Evolutionary conservation across 23 tunicate genomes (phyloP), one percentile per base, ranked within the genome.

Genomic region (Pegea sp.): DNA sequence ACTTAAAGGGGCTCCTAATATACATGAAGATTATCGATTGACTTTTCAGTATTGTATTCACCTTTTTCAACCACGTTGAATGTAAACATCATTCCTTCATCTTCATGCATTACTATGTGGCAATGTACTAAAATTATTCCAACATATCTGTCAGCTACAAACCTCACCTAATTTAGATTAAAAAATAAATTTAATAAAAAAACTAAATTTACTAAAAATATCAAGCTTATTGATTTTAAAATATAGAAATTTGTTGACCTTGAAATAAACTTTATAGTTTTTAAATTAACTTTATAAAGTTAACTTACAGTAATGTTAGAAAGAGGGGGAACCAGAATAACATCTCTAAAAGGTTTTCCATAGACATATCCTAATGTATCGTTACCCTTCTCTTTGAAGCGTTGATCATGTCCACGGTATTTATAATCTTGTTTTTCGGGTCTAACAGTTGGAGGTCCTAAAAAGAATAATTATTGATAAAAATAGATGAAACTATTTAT

Each of bases 271-370:
- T n/a, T n/a, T n/a, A n/a, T n/a, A n/a, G n/a, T n/a, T n/a, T n/a
- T n/a, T n/a, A n/a, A n/a, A n/a, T n/a, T n/a, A n/a, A n/a, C n/a
- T n/a, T n/a, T n/a, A n/a, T n/a, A n/a, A n/a, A 38, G 13, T 8
- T 38, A 20, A 16, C 72, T 38, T 44, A 75, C 86, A 21, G 86
- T 75, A 27, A 75, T 68, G 44, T 75, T 75, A 30, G 53, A 38
- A 13, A 75, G 34, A 1, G 86, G 86, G 11, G 86, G 86, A 16
- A 75, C 59, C 5, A 51, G 16, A 27, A 75, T 29, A 4, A 59
- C 74, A 34, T 70, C 66, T 42, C 51, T 29, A 53, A 65, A 53
- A 21, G 43, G 59, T 13, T 68, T 68, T 31, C 49, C 61, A 20
- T 53, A 20, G 2, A 57, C 48, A 31, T 74, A 74, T 19, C 73